Conservation (phyloP, 2,113 vertebrate species). For the Nerophis ophidion region DNA sequence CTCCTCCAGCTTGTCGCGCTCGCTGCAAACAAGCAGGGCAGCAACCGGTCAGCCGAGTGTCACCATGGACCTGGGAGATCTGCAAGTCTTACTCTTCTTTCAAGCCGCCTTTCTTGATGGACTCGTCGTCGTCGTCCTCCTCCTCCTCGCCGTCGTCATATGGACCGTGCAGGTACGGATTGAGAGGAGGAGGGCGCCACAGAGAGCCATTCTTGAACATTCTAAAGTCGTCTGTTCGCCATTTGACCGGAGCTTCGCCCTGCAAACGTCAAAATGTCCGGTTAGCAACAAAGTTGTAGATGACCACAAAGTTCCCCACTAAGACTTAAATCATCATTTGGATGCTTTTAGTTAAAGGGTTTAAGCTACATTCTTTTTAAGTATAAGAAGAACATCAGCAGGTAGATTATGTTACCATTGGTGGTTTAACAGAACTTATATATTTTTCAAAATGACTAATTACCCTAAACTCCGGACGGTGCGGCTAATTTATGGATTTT, state of each 20-base stretch:
- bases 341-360: background rate
- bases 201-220: conserved; percentile 98
- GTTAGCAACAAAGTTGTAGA: background rate
- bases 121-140: conserved; percentile 88
- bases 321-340: background rate
- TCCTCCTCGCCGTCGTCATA: conserved; percentile 88
- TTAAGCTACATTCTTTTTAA: too few species aligned
- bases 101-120: conserved; percentile 87
- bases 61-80: too few species aligned
- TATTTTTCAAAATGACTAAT: too few species aligned
- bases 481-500: too few species aligned
- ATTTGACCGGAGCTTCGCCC: conserved; percentile 95
- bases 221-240: conserved; percentile 93
- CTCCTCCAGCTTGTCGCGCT: conserved; percentile 95
- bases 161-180: conserved; percentile 92
- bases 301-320: background rate
- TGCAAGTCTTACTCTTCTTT: conserved; percentile 87
- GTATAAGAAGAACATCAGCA: too few species aligned
- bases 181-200: conserved; percentile 94
- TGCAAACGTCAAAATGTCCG: conserved; percentile 32
- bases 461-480: too few species aligned
- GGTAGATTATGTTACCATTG: too few species aligned
- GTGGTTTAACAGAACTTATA: too few species aligned
- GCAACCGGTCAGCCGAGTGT: too few species aligned
- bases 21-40: conserved; percentile 68